Base-by-base conservation (phyloP, 2,888 invertebrate species). In the Diogma glabrata region DNA sequence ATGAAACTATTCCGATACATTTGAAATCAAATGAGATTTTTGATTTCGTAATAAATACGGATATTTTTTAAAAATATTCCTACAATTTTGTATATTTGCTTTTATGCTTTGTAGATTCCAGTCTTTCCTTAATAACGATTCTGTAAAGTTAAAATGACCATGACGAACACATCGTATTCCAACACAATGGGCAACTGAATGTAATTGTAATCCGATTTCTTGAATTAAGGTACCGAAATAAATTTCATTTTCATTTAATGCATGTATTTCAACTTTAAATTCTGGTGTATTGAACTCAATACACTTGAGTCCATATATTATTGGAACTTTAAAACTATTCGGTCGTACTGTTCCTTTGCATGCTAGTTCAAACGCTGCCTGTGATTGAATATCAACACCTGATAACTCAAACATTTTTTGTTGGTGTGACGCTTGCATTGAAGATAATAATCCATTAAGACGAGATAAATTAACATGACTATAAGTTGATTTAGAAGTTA, bases 311-410 rank as follows among this genome's bases (percentile, higher is more conserved):
- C 86, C 82, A 67, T 95, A 96, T 20, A 96, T 62, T 24, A 95
- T 71, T 0, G 93, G 87, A 20, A 82, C 71, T 53, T 82, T 80
- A 30, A 72, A 75, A 52, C 77, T 69, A 0, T 73, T 71, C 0
- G 96, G 93, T 52, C 93, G 73, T 4, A 95, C 76, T 0, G 84
- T 74, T 1, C 97, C 96, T 65, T 82, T 72, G 1, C 79, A 73
- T 7, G 94, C 94, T 52, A 96, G 62, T 52, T 96, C 90, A 67
- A 90, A 97, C 9, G 92, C 92, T 40, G 84, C 79, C 68, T 96
- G 89, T 36, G 89, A 89, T 60, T 89, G 82, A 54, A 87, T 74
- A 64, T 89, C 82, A 0, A 95, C 78, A 20, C 92, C 92, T 58
- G 80, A 77, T 40, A 82, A 63, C 58, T 87, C 78, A 66, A 82